Evolutionary conservation across 23 tunicate genomes (phyloP).

Genomic region (Trididemnum clinides): DNA sequence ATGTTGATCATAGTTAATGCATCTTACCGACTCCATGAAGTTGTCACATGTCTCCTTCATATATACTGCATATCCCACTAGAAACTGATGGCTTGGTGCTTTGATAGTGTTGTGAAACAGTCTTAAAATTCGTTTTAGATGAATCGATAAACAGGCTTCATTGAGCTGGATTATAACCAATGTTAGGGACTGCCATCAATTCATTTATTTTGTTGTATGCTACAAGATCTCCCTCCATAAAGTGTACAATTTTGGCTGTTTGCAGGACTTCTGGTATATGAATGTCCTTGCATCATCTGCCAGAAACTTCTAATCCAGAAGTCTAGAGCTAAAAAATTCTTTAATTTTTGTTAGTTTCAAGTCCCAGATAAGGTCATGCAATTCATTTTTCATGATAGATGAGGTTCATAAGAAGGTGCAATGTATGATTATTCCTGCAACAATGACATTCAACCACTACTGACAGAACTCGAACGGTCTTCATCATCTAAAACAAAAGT

Average conservation of each 20-base stretch:
- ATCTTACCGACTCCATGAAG: neutral
- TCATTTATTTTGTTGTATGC: neutral
- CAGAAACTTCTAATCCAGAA: neutral
- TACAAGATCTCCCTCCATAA: neutral
- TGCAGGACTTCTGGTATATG: neutral
- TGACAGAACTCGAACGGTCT: no score
- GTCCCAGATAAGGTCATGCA: neutral
- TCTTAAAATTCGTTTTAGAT: neutral
- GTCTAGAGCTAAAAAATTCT: neutral
- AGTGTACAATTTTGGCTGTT: neutral
- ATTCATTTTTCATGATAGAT: neutral
- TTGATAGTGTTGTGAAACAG: neutral
- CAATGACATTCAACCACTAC: no score
- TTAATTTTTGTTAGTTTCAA: neutral
- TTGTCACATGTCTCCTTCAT: neutral
- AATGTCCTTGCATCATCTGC: neutral
- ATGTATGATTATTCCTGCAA: no score
- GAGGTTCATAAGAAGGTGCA: no score
- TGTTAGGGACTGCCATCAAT: neutral
- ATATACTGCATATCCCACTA: neutral
- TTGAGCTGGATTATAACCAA: neutral
- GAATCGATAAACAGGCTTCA: neutral
- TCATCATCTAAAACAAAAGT: no score
- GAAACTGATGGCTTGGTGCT: neutral
- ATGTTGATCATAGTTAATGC: no score